phyloP scores from a whole-genome alignment of 2,113 vertebrate species.

The Hemibagrus wyckioides region DNA sequence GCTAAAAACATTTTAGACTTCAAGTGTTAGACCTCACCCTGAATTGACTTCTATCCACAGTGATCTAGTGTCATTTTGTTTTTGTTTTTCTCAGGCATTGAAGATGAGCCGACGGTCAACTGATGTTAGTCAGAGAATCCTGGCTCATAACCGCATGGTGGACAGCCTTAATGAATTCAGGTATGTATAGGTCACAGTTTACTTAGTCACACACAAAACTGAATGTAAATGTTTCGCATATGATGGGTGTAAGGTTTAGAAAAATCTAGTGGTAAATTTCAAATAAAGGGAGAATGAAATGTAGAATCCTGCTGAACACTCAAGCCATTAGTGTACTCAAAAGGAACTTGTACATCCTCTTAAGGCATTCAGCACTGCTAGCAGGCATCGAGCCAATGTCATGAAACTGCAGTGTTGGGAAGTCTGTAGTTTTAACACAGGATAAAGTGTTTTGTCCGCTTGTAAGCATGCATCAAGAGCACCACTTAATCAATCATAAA shows the following conservation, averaged over 20 bases:
- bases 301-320: no score
- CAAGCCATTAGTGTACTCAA: no score
- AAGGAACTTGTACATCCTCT: no score
- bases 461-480: no score
- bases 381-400: no score
- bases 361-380: no score
- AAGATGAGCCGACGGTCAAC: slow-evolving; percentile 95
- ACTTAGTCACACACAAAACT: neutral
- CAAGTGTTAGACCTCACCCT: no score
- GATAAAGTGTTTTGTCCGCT: no score
- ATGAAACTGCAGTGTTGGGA: no score
- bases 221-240: neutral
- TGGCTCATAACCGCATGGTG: slow-evolving; percentile 93
- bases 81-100: slow-evolving; percentile 87
- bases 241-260: neutral
- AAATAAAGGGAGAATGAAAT: neutral
- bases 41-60: neutral
- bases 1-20: neutral
- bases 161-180: slow-evolving; percentile 98
- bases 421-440: no score
- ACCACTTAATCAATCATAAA: no score
- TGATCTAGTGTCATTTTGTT: slow-evolving; percentile 50
- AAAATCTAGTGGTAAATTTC: neutral
- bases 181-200: slow-evolving; percentile 66
- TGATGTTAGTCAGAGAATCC: slow-evolving; percentile 89